Conservation (phyloP, 2,113 vertebrate genomes). For the Spheniscus mendiculus region DNA sequence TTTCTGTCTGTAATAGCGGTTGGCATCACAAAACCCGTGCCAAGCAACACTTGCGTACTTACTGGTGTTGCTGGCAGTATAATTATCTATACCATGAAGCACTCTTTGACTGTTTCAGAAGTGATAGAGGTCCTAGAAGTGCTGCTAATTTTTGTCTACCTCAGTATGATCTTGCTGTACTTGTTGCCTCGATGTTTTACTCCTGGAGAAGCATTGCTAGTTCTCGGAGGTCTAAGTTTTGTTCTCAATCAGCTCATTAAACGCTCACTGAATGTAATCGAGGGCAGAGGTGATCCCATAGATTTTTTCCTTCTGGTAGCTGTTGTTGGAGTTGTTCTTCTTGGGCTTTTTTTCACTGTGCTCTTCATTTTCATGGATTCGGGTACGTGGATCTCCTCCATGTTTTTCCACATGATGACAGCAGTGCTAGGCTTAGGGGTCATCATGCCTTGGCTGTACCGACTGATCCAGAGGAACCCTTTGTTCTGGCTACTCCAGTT, state of each 20-base stretch:
- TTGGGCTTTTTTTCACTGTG: constrained; percentile 89
- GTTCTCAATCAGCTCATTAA: constrained; percentile 97
- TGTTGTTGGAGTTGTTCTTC: constrained; percentile 85
- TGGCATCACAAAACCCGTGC: constrained; percentile 91
- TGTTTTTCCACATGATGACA: constrained; percentile 95
- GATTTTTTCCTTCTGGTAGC: constrained; percentile 91
- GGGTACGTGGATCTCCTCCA: constrained; percentile 91
- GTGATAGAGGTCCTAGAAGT: constrained; percentile 98
- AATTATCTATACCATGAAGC: constrained; percentile 91
- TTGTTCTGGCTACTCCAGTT: constrained; percentile 92
- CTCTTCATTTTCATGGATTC: constrained; percentile 97
- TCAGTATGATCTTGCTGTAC: constrained; percentile 93
- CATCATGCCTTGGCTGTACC: constrained; percentile 92
- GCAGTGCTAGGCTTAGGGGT: constrained; percentile 89
- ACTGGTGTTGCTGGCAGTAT: constrained; percentile 84
- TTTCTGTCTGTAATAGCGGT: constrained; percentile 91
- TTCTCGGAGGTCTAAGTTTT: constrained; percentile 89
- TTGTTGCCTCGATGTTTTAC: constrained; percentile 93
- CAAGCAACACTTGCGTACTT: constrained; percentile 91
- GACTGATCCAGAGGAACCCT: constrained; percentile 90
- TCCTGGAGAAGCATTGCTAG: constrained; percentile 90
- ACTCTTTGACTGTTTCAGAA: constrained; percentile 90
- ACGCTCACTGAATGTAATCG: constrained; percentile 84
- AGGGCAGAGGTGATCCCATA: constrained; percentile 85
- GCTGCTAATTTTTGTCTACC: constrained; percentile 95